Conservation (phyloP, 2,888 invertebrate genomes). For the Clivina fossor region DNA sequence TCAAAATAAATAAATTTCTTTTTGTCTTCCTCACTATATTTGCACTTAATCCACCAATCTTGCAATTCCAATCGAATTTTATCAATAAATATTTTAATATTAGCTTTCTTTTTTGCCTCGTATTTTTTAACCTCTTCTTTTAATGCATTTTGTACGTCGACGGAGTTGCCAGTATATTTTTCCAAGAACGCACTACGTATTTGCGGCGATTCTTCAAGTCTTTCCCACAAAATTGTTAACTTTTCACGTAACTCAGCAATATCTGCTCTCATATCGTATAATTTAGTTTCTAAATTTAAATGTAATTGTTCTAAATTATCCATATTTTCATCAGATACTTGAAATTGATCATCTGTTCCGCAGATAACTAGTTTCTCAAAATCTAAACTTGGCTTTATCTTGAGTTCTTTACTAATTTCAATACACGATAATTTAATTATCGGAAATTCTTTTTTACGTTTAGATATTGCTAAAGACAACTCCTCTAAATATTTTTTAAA, state of each 20-base stretch:
- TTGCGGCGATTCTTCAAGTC: slow-evolving; percentile 68
- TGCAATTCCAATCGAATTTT: slow-evolving; percentile 71
- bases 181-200: slow-evolving; percentile 66
- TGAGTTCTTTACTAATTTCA: slow-evolving; percentile 49
- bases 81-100: slow-evolving; percentile 69
- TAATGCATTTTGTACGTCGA: slow-evolving; percentile 59
- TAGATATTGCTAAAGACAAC: slow-evolving; percentile 62
- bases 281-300: slow-evolving; percentile 60
- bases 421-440: slow-evolving; percentile 51
- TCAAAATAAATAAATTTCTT: slow-evolving; percentile 65
- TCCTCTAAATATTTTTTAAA: slow-evolving; percentile 61
- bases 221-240: slow-evolving; percentile 70
- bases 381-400: slow-evolving; percentile 49
- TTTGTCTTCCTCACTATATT: slow-evolving; percentile 65
- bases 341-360: slow-evolving; percentile 56
- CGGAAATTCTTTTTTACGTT: slow-evolving; percentile 53
- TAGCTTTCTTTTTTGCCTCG: slow-evolving; percentile 73
- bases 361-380: slow-evolving; percentile 53
- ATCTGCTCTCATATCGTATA: slow-evolving; percentile 59
- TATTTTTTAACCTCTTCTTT: slow-evolving; percentile 73
- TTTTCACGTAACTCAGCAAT: slow-evolving; percentile 64
- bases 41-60: slow-evolving; percentile 75
- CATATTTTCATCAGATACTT: slow-evolving; percentile 66
- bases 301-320: slow-evolving; percentile 61
- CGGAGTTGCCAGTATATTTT: slow-evolving; percentile 62